Evolutionary conservation across 2,888 invertebrate species (phyloP), one percentile per base, ranked within the genome.

Genomic region (Idaea biselata): DNA sequence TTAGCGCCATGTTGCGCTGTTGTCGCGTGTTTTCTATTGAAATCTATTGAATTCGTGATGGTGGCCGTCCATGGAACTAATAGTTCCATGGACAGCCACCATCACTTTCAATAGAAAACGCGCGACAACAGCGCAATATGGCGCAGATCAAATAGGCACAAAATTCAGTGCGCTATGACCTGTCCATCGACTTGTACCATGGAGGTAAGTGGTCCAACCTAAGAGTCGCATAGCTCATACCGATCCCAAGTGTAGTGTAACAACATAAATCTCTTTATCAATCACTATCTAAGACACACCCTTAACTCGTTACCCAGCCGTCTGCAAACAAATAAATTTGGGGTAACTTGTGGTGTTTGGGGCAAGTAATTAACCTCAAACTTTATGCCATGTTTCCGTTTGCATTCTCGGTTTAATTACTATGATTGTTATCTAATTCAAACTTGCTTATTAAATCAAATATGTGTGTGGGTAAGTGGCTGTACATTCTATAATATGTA

Each of bases 261-360:
- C 44, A 44, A 11, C 6, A 44, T 44, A 44, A 44, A 44, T 44
- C 44, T 44, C 7, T 44, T 14, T 44, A 44, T 44, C 44, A 44
- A 44, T 44, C 44, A 44, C 44, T 44, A 44, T 44, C 44, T 44
- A 44, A 44, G 44, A 44, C 14, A 44, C 44, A 44, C 44, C 44
- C 44, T 44, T 44, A 44, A 44, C 44, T 44, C 44, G 44, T 44
- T 44, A 44, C 44, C 44, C 44, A 44, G 44, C 44, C 44, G 44
- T 44, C 44, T 44, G 14, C 44, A 44, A 44, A 44, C 44, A 44
- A 44, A 44, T 44, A 44, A 44, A 44, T 44, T 11, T 44, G 44
- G 44, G 44, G 44, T 44, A 44, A 44, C 44, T 44, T 44, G 44
- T 44, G 44, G 44, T 44, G 44, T 44, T 44, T 44, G 44, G 44